A percentile compares a stretch with the other conserved stretches of the same genome.
These are phyloP conservation scores for Lampropteryx suffumata DNA, from an alignment of 2,888 invertebrate species.

Conservation along the genomic window DNA sequence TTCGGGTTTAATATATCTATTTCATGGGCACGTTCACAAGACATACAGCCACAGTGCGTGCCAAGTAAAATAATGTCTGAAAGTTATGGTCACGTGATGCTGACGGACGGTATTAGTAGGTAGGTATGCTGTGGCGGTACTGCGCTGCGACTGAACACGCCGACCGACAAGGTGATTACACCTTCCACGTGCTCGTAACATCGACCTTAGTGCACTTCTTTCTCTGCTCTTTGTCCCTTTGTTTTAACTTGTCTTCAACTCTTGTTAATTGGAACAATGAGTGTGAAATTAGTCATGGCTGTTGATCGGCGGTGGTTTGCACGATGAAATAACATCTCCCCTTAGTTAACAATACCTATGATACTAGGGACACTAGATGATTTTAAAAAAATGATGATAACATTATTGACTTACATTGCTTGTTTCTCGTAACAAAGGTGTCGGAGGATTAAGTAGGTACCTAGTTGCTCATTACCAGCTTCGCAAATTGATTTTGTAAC, in stretches of 20 bases:
- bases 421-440: too few species aligned
- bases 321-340: not conserved
- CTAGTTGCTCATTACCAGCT: not conserved
- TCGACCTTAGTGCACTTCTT: constrained; percentile 49
- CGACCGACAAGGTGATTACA: constrained; percentile 29
- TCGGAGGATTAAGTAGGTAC: too few species aligned
- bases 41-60: constrained; percentile 36
- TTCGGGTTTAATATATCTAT: constrained; percentile 9
- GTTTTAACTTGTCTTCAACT: constrained; percentile 27
- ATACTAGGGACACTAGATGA: too few species aligned
- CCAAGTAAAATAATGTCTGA: constrained; percentile 42
- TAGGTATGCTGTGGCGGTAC: constrained; percentile 15
- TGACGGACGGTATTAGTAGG: constrained; percentile 15
- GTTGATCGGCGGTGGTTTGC: constrained; percentile 3
- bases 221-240: constrained; percentile 47
- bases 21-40: constrained; percentile 6
- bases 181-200: constrained; percentile 51
- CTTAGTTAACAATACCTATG: not conserved
- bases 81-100: constrained; percentile 35
- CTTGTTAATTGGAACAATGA: constrained; percentile 35
- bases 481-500: constrained; percentile 6
- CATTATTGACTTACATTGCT: too few species aligned
- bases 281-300: constrained; percentile 34
- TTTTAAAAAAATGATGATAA: too few species aligned
- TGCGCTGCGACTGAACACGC: constrained; percentile 16